Evolutionary conservation across 2,113 vertebrate species (phyloP), one percentile per base, ranked within the genome.

Genomic region (Rousettus leschenaultii): DNA sequence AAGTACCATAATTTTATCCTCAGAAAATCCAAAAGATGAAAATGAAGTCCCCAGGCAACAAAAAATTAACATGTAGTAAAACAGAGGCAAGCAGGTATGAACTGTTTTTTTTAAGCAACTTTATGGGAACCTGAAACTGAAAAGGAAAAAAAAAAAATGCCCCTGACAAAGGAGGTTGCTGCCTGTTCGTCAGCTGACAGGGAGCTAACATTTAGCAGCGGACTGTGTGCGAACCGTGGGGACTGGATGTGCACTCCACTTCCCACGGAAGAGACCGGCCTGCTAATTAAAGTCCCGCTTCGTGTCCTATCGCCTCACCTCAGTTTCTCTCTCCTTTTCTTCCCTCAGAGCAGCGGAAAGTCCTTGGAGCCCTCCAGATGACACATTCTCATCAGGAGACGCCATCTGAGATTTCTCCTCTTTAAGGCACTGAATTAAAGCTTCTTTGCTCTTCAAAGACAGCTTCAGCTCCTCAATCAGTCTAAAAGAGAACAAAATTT

Each of bases 371-470:
- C 97, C 89, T 80, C 98, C 98, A 59, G 97, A 94, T 48, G 97
- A 55, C 82, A 93, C 82, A 24, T 91, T 98, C 51, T 94, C 97
- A 96, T 96, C 97, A 51, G 74, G 95, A 96, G 98, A 95, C 78
- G 98, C 98, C 94, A 90, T 96, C 89, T 95, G 96, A 95, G 97
- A 95, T 75, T 98, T 98, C 68, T 98, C 98, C 68, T 96, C 98
- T 97, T 98, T 94, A 7, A 99, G 98, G 96, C 98, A 98, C 94
- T 98, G 98, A 96, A 99, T 98, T 96, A 98, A 68, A 94, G 98
- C 98, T 89, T 99, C 99, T 98, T 99, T 99, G 86, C 97, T 99
- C 97, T 99, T 99, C 97, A 99, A 87, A 65, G 99, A 98, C 78
- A 98, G 97, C 95, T 97, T 99, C 92, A 99, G 98, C 88, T 99